Percentiles rank a stretch among this genome's conserved stretches.
phyloP scores from a whole-genome alignment of 2,797 vertebrate genomes.

The Odontamblyopus lacepedii region DNA sequence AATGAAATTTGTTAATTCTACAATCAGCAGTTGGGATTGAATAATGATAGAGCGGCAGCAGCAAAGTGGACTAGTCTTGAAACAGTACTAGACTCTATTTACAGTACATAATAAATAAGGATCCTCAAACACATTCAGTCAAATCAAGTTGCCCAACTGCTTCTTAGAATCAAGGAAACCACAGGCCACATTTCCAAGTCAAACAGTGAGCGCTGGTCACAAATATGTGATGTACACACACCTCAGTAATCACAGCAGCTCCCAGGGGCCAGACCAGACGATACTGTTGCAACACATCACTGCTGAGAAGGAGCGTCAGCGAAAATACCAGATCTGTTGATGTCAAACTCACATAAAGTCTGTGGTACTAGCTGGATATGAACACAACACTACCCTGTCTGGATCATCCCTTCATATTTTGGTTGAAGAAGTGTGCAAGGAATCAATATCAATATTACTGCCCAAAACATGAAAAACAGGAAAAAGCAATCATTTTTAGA shows the following conservation, averaged over 20 bases:
- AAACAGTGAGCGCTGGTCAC: slow-evolving; percentile 25
- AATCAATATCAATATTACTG: neutral
- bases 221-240: slow-evolving; percentile 38
- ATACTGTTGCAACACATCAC: slow-evolving; percentile 23
- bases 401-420: slow-evolving; percentile 30
- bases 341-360: slow-evolving; percentile 8
- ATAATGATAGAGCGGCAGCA: slow-evolving; percentile 49
- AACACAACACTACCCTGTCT: slow-evolving; percentile 11
- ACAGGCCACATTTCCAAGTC: slow-evolving; percentile 20
- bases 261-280: slow-evolving; percentile 12
- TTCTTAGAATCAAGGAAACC: slow-evolving; percentile 43
- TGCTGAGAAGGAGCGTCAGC: slow-evolving; percentile 17
- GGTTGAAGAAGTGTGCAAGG: neutral
- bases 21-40: slow-evolving; percentile 53
- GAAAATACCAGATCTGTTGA: slow-evolving; percentile 25
- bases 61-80: slow-evolving; percentile 28
- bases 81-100: slow-evolving; percentile 22
- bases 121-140: slow-evolving; percentile 45
- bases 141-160: slow-evolving; percentile 33
- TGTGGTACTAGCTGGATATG: neutral
- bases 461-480: neutral
- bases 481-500: neutral
- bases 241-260: slow-evolving; percentile 27
- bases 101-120: slow-evolving; percentile 20
- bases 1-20: slow-evolving; percentile 45